Evolutionary conservation across 2,113 vertebrate species (phyloP), one percentile per base, ranked within the genome.

Genomic region (Tringa solitaria): DNA sequence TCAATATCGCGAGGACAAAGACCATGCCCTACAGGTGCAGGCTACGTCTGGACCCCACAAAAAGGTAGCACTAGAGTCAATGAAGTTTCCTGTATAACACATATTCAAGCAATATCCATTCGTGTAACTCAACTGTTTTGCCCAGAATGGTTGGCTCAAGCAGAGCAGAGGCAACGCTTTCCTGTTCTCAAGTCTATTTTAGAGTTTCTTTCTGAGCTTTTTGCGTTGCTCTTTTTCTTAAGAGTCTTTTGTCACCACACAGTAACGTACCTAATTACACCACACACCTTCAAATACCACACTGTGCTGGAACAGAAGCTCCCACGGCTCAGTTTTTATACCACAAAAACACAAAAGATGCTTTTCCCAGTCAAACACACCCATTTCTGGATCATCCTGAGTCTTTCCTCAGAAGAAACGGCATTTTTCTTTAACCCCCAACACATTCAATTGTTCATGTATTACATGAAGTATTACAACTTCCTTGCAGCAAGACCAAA

Each of bases 371-470:
- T 33, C 48, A 56, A 26, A 64, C 7, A 50, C 4, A 13, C 20
- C 4, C 4, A 32, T 17, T 75, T 63, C 27, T 4, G 11, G 22
- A 74, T 37, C 74, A 33, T 4, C 37, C 21, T 0, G 6, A 64
- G 22, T 6, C 37, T 53, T n/a, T 65, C 41, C 23, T 39, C 16
- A 14, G 33, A 61, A 46, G 6, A 16, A 77, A 20, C 0, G 17
- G 9, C 6, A 5, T 41, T 85, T 24, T 13, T 9, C 76, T 88
- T 76, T 20, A 54, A 37, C 24, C 6, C 56, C 28, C 37, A 50
- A 2, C 24, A 37, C 0, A 0, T 22, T 30, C 19, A 35, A 0
- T 4, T 20, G 43, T 17, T 65, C 30, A 23, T 9, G 10, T 13
- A 8, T 22, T 27, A 24, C 12, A 59, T 65, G 26, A 23, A 7